Percentiles rank a stretch among this genome's conserved stretches.
Conservation (phyloP, 2,888 invertebrate genomes). For the Macaria liturata region DNA sequence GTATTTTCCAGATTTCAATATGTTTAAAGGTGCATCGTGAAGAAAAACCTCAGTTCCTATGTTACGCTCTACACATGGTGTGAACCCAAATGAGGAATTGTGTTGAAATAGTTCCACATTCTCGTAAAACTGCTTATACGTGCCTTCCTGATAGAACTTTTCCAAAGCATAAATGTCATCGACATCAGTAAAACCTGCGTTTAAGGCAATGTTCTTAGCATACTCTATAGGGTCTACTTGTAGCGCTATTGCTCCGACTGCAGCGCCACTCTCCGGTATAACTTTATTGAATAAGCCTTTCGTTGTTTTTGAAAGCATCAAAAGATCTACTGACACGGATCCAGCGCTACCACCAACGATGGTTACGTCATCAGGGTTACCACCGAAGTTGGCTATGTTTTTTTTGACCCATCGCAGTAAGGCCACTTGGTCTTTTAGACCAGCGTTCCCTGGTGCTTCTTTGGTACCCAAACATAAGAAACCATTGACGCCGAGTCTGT, state of each 20-base stretch:
- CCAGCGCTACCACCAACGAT: slow-evolving; percentile 53
- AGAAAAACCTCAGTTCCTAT: slow-evolving; percentile 40
- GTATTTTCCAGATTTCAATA: slow-evolving; percentile 45
- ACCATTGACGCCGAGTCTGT: slow-evolving; percentile 49
- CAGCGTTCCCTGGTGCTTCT: slow-evolving; percentile 55
- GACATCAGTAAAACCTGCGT: slow-evolving; percentile 41
- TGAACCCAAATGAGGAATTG: slow-evolving; percentile 41
- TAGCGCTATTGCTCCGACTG: slow-evolving; percentile 40
- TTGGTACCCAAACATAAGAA: slow-evolving; percentile 53
- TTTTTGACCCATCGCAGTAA: slow-evolving; percentile 53
- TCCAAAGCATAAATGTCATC: slow-evolving; percentile 52
- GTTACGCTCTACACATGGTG: slow-evolving; percentile 46
- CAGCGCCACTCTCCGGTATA: slow-evolving; percentile 54
- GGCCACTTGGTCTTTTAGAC: slow-evolving; percentile 58
- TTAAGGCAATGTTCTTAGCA: slow-evolving; percentile 45
- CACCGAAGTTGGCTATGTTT: slow-evolving; percentile 55
- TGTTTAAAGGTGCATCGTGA: slow-evolving; percentile 46
- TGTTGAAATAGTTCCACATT: slow-evolving; percentile 31
- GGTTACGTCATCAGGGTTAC: slow-evolving; percentile 56
- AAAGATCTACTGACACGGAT: slow-evolving; percentile 46
- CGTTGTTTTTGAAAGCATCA: slow-evolving; percentile 48
- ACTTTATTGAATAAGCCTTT: slow-evolving; percentile 52
- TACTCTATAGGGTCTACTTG: slow-evolving; percentile 48
- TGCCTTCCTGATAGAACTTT: slow-evolving; percentile 48
- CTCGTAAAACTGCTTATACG: slow-evolving; percentile 42